Percentiles rank a stretch among this genome's conserved stretches.
Evolutionary conservation across 1,140 invertebrate genomes (phyloP).

Genomic region (Formica selysi): DNA sequence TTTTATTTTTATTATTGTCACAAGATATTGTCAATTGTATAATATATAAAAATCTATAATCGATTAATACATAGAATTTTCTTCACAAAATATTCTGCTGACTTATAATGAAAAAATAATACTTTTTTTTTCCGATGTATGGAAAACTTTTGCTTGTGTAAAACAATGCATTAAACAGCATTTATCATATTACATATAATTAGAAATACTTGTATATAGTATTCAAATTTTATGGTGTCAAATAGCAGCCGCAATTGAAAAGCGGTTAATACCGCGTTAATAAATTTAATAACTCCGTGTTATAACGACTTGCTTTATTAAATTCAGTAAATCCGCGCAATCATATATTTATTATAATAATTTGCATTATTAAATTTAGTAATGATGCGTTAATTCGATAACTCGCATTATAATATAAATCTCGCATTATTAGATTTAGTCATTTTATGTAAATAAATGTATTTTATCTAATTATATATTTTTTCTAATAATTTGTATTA

Average conservation of each 20-base stretch:
- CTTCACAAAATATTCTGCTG: not conserved
- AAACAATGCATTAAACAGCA: not conserved
- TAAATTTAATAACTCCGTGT: slow-evolving; percentile 58
- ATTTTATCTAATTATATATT: slow-evolving; percentile 32
- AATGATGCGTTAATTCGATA: slow-evolving; percentile 56
- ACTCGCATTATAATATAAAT: slow-evolving; percentile 44
- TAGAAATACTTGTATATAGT: slow-evolving; percentile 21
- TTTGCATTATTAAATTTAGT: slow-evolving; percentile 58
- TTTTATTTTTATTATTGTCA: not conserved
- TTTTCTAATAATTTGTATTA: slow-evolving; percentile 7
- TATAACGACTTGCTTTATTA: slow-evolving; percentile 54
- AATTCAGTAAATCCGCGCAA: slow-evolving; percentile 40
- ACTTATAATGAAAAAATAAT: not conserved
- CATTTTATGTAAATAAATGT: slow-evolving; percentile 23
- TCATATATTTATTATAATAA: slow-evolving; percentile 56
- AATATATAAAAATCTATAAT: not conserved
- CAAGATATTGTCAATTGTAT: not conserved
- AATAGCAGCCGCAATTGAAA: slow-evolving; percentile 18
- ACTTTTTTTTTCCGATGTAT: not conserved
- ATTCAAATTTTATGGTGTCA: slow-evolving; percentile 37
- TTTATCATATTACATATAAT: slow-evolving; percentile 17
- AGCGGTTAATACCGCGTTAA: slow-evolving; percentile 45
- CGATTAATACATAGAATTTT: not conserved
- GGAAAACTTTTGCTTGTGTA: not conserved
- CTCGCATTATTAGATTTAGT: slow-evolving; percentile 55